Evolutionary conservation across 2,113 vertebrate species (phyloP).

Genomic region (Danionella cerebrum): DNA sequence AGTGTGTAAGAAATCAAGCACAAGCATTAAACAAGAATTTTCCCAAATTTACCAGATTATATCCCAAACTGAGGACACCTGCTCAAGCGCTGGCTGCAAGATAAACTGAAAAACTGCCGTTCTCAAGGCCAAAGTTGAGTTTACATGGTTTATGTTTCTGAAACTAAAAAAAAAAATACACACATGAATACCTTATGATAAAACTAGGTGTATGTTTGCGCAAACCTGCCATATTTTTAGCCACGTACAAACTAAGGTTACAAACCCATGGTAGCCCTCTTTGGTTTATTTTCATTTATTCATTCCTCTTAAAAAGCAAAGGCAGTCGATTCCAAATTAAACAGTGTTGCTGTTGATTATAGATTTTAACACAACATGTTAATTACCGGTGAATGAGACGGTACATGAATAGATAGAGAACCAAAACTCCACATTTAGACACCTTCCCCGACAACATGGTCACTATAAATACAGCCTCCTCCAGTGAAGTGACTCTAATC

Average conservation of each 20-base stretch:
- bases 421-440: slow-evolving; percentile 15
- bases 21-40: neutral
- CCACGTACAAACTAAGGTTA: neutral
- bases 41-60: neutral
- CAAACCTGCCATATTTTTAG: neutral
- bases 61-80: neutral
- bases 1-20: neutral
- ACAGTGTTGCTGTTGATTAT: neutral
- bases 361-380: neutral
- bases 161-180: too few species aligned
- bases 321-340: neutral
- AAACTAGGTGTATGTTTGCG: neutral
- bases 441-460: slow-evolving; percentile 3
- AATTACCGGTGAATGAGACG: neutral
- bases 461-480: neutral
- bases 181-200: too few species aligned
- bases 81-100: neutral
- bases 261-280: slow-evolving; percentile 12
- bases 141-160: too few species aligned
- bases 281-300: neutral
- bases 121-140: neutral
- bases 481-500: neutral
- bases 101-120: neutral
- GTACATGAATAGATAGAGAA: neutral
- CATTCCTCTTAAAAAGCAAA: neutral